These are phyloP conservation scores for Listrodromus nycthemerus DNA, from an alignment of 2,888 invertebrate species.

Conservation along the genomic window DNA sequence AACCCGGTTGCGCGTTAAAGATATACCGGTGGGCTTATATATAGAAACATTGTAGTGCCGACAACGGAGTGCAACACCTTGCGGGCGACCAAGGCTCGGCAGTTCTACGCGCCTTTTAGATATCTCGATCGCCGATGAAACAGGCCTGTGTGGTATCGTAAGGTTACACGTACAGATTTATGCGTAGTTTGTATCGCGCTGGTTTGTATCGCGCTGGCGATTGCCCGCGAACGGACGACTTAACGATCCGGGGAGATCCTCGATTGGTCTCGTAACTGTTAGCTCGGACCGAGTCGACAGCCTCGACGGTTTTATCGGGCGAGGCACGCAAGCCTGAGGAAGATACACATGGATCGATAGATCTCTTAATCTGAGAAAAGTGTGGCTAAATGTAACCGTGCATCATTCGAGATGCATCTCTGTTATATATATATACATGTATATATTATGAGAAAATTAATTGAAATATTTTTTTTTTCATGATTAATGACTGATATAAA, in stretches of 20 bases:
- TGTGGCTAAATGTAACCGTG: not conserved
- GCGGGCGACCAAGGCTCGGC: not conserved
- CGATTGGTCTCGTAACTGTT: conserved; percentile 2
- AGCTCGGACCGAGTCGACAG: not conserved
- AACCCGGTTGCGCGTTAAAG: not conserved
- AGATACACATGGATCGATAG: not conserved
- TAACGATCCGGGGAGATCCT: not conserved
- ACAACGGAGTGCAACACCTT: not conserved
- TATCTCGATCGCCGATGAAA: not conserved
- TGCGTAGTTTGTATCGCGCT: not conserved
- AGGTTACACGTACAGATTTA: conserved; percentile 1
- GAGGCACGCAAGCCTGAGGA: not conserved
- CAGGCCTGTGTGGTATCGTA: not conserved
- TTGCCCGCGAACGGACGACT: conserved; percentile 17
- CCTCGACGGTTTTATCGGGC: not conserved
- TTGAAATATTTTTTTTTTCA: no score
- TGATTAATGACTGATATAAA: no score
- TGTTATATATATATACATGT: no score
- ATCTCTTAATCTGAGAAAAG: not conserved
- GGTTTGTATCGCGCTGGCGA: conserved; percentile 21
- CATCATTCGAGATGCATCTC: not conserved
- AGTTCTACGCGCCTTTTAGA: conserved; percentile 24
- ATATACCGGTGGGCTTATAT: not conserved
- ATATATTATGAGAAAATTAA: no score
- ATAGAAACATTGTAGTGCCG: conserved; percentile 1